phyloP scores from a whole-genome alignment of 2,797 vertebrate species.

The Nyctalus aviator region DNA sequence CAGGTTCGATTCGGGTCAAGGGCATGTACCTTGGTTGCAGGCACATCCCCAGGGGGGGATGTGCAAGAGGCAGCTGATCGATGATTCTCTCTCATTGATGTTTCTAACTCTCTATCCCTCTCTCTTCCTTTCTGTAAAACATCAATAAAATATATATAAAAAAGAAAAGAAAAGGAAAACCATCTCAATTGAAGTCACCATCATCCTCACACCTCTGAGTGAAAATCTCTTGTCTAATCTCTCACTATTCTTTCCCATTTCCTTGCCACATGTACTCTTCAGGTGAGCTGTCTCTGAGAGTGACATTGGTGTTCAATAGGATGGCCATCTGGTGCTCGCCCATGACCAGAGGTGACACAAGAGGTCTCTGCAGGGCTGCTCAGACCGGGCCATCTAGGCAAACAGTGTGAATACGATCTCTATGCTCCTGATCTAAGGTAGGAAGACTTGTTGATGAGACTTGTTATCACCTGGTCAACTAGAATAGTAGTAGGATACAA shows the following conservation, averaged over 20 bases:
- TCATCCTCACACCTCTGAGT: neutral
- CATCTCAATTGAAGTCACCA: neutral
- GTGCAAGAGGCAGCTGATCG: too few species aligned
- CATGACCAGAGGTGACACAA: neutral
- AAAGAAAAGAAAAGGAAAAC: neutral
- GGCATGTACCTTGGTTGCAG: too few species aligned
- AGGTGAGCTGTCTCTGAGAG: neutral
- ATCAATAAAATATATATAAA: too few species aligned
- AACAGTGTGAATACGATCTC: neutral
- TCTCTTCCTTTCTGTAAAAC: too few species aligned
- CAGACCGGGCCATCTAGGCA: neutral
- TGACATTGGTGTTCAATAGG: neutral
- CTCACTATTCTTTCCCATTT: neutral
- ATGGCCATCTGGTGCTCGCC: neutral
- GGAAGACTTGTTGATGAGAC: neutral
- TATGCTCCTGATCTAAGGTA: neutral
- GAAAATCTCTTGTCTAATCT: neutral
- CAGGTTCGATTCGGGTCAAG: too few species aligned
- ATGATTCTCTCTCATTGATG: too few species aligned
- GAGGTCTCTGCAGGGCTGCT: neutral
- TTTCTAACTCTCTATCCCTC: too few species aligned
- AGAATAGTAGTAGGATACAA: neutral
- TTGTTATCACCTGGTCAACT: too few species aligned
- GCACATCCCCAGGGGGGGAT: too few species aligned
- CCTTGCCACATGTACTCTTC: neutral